phyloP scores from a whole-genome alignment of 2,888 invertebrate genomes.

The Limenitis camilla region DNA sequence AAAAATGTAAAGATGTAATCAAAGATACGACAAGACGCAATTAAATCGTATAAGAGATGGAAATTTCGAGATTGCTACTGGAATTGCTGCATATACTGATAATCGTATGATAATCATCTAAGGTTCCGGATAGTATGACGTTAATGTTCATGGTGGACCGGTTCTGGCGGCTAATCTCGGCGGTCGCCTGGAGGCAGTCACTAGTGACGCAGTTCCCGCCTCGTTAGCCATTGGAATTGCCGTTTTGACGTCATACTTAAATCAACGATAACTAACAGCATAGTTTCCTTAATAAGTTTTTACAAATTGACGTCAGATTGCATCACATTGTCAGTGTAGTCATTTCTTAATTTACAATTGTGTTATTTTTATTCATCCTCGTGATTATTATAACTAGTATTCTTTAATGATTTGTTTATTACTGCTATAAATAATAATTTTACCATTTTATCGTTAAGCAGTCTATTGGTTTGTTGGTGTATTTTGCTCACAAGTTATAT shows the following conservation, averaged over 20 bases:
- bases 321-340: background rate
- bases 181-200: conserved; percentile 13
- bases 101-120: conserved; percentile 15
- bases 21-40: background rate
- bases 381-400: too few species aligned
- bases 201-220: conserved; percentile 8
- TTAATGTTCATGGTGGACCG: conserved; percentile 13
- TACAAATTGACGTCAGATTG: conserved; percentile 1
- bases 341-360: background rate
- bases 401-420: too few species aligned
- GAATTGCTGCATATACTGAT: conserved; percentile 11
- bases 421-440: background rate
- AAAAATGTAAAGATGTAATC: background rate
- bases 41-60: background rate
- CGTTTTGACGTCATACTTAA: conserved; percentile 17
- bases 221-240: conserved; percentile 7
- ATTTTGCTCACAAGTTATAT: conserved; percentile 8
- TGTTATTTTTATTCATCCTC: too few species aligned
- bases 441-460: background rate
- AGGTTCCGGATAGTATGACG: conserved; percentile 18
- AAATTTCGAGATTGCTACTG: conserved; percentile 8
- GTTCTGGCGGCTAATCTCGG: conserved; percentile 13
- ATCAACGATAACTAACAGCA: conserved; percentile 7
- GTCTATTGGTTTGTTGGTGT: conserved; percentile 6
- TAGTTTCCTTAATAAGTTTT: conserved; percentile 3